Evolutionary conservation across 2,113 vertebrate genomes (phyloP), one percentile per base, ranked within the genome.

Genomic region (Gambusia affinis): DNA sequence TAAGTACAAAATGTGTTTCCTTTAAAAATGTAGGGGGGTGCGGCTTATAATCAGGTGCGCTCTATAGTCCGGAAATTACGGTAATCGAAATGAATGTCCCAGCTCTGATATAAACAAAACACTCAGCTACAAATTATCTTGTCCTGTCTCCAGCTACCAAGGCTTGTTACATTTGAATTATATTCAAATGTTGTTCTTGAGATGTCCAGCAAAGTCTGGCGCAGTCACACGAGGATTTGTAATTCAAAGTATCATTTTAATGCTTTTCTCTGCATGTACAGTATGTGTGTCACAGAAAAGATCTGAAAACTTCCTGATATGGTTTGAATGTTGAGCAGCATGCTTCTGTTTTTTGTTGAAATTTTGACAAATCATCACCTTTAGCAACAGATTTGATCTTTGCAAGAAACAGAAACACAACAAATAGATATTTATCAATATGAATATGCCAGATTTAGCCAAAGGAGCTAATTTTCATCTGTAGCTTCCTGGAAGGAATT

Each of bases 151-250:
- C 29, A 22, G 74, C 70, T 44, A 64, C 47, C 22, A 42, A 15
- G 47, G 39, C 30, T 63, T 30, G 51, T 65, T 54, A 74, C 72
- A 74, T 14, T 60, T 68, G 54, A 81, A 51, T 37, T 85, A 51
- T 75, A 90, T 89, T 90, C 85, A 92, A 92, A 92, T 87, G 15
- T 64, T 85, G 73, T 70, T 86, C 73, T 82, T 81, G 67, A 85
- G 72, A 75, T 76, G 70, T 51, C 78, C 30, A 6, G 15, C n/a
- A 57, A 76, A 70, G 44, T 57, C 0, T 1, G 66, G 44, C 64
- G 19, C 37, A 80, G 73, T 42, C 73, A 61, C 75, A 70, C 35
- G 14, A 69, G 42, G 67, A 87, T 89, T 80, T 89, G 90, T 73
- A 68, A 92, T 89, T 88, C 88, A 84, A 83, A 90, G 73, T 68